Percentiles rank a stretch among this genome's conserved stretches.
phyloP scores from a whole-genome alignment of 2,113 vertebrate genomes.

The Onychorhynchus coronatus region DNA sequence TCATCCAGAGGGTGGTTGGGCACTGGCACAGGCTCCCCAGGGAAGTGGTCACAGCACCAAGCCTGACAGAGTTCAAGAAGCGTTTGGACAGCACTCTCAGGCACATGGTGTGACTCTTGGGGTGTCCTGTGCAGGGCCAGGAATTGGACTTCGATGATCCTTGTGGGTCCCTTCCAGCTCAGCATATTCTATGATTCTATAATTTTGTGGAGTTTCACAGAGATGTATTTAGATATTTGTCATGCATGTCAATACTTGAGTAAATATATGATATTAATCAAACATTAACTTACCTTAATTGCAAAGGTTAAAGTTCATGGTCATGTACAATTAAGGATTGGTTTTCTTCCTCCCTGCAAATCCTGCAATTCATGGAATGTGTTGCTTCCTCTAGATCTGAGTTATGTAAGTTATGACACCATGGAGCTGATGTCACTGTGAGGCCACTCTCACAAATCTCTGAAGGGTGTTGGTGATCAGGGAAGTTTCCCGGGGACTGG shows the following conservation, averaged over 20 bases:
- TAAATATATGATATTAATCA: neutral
- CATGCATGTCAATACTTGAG: neutral
- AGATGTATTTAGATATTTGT: neutral
- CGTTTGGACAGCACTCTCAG: neutral
- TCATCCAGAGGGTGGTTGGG: neutral
- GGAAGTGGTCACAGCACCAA: neutral
- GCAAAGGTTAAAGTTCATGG: neutral
- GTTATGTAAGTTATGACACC: neutral
- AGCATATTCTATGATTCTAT: neutral
- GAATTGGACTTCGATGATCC: neutral
- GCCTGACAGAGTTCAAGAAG: neutral
- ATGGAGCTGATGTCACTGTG: neutral
- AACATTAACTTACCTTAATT: neutral
- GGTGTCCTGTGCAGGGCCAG: neutral
- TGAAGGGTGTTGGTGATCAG: neutral
- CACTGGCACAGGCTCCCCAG: neutral
- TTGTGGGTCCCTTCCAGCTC: neutral
- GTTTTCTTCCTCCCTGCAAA: neutral
- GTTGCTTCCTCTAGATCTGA: neutral
- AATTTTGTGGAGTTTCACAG: neutral
- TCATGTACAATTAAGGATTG: neutral
- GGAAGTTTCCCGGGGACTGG: neutral
- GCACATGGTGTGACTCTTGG: neutral
- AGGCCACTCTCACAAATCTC: neutral
- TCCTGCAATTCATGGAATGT: neutral